A percentile compares a stretch with the other conserved stretches of the same genome.
These are phyloP conservation scores for Drosophila pruinosa DNA, from an alignment of 1,140 invertebrate genomes.

Conservation along the genomic window DNA sequence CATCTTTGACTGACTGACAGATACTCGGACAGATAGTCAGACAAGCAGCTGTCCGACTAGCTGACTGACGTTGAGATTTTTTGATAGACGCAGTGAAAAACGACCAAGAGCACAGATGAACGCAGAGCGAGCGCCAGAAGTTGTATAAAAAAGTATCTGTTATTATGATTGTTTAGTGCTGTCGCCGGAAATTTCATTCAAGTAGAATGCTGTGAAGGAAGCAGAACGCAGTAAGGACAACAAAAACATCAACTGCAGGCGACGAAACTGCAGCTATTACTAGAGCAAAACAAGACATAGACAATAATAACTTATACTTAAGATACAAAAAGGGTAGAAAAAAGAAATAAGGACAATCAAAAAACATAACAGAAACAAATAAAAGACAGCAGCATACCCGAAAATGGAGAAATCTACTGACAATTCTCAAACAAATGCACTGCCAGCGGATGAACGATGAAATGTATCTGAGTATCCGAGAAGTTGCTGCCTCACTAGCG, in stretches of 20 bases:
- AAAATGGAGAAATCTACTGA: conserved; percentile 46
- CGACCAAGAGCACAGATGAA: neutral
- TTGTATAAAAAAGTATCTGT: conserved; percentile 67
- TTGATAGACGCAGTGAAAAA: conserved; percentile 24
- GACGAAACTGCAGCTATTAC: conserved; percentile 64
- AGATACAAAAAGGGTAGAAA: conserved; percentile 10
- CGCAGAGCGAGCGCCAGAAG: conserved; percentile 38
- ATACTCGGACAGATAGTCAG: conserved; percentile 28
- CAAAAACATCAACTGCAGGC: conserved; percentile 47
- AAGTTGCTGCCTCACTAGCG: neutral
- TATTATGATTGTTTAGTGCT: conserved; percentile 79
- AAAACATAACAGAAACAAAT: conserved; percentile 11
- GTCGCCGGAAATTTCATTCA: conserved; percentile 79
- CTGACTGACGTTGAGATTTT: conserved; percentile 49
- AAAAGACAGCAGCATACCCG: conserved; percentile 11
- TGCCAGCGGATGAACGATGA: conserved; percentile 21
- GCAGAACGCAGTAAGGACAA: conserved; percentile 19
- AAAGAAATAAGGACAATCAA: neutral
- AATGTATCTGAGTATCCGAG: conserved; percentile 38
- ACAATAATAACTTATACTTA: conserved; percentile 58
- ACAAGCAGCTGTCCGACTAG: conserved; percentile 18
- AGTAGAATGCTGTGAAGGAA: conserved; percentile 49
- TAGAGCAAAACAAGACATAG: conserved; percentile 22
- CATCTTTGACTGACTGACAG: conserved; percentile 7
- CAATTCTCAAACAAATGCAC: conserved; percentile 38